Evolutionary conservation across 2,113 vertebrate genomes (phyloP).

Genomic region (Caranx melampygus): DNA sequence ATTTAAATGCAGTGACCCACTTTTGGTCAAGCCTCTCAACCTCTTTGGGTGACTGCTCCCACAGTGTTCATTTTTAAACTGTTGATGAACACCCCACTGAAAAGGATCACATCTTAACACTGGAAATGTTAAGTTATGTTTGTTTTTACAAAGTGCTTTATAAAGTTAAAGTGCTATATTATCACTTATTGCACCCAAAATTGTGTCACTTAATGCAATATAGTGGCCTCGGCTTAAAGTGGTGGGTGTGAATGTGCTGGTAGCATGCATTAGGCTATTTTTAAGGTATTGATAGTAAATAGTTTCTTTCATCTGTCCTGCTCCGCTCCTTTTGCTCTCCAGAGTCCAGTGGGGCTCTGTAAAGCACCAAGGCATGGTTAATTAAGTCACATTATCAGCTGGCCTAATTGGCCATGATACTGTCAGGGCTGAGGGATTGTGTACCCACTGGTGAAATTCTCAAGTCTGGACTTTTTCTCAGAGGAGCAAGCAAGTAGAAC

Average conservation of each 20-base stretch:
- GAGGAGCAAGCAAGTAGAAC: slow-evolving; percentile 7
- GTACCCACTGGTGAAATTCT: slow-evolving; percentile 54
- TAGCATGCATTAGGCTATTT: neutral
- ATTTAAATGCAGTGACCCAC: too few species aligned
- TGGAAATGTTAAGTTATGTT: too few species aligned
- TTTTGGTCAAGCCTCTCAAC: too few species aligned
- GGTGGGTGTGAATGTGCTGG: neutral
- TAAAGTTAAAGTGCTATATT: too few species aligned
- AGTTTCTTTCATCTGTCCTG: neutral
- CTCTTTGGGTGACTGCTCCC: too few species aligned
- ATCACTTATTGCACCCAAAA: too few species aligned
- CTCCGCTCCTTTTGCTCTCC: slow-evolving; percentile 4
- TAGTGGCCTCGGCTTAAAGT: too few species aligned
- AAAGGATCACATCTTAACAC: too few species aligned
- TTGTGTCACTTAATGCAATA: too few species aligned
- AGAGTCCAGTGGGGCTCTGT: slow-evolving; percentile 41
- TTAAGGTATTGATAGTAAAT: neutral
- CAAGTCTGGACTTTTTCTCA: slow-evolving; percentile 13
- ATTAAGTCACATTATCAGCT: slow-evolving; percentile 76
- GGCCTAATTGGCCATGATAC: slow-evolving; percentile 74
- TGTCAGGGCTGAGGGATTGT: slow-evolving; percentile 53
- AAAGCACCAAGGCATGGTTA: slow-evolving; percentile 63
- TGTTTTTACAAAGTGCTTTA: too few species aligned
- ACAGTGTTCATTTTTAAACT: too few species aligned
- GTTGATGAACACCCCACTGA: too few species aligned